phyloP scores from a whole-genome alignment of 2,113 vertebrate species.

The Mus spicilegus region DNA sequence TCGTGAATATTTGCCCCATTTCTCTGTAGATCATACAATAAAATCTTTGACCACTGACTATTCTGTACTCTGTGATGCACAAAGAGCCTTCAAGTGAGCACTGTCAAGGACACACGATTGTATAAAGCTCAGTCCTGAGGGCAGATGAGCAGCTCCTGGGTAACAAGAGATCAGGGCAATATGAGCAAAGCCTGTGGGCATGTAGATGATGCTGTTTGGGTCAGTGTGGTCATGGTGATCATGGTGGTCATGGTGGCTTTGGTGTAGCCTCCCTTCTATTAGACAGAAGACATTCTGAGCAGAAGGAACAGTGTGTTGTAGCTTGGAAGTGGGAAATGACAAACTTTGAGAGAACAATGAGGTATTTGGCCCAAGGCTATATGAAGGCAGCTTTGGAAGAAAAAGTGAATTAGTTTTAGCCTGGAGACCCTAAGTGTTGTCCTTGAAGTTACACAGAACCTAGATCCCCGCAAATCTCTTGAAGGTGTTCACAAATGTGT shows the following conservation, averaged over 20 bases:
- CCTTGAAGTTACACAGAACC: neutral
- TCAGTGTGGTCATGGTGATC: neutral
- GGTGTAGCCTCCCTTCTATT: slow-evolving; percentile 22
- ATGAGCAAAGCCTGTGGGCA: neutral
- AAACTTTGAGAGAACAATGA: slow-evolving; percentile 5
- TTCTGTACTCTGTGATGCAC: neutral
- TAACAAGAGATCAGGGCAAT: neutral
- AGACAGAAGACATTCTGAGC: neutral
- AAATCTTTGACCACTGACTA: neutral
- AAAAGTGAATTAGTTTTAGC: slow-evolving; percentile 41
- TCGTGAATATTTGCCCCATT: neutral
- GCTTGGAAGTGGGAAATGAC: neutral
- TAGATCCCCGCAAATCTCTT: neutral
- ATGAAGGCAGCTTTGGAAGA: neutral
- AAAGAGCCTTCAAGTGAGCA: neutral
- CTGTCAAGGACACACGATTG: neutral
- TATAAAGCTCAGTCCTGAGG: neutral
- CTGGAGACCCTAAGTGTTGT: neutral
- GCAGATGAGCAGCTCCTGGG: neutral
- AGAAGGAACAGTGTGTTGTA: neutral
- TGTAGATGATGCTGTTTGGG: neutral
- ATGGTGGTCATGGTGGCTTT: neutral
- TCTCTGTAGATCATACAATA: neutral
- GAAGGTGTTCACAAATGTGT: neutral
- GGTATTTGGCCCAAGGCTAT: neutral